A percentile compares a stretch with the other conserved stretches of the same genome.
Conservation (phyloP, 2,888 invertebrate genomes). For the Oxytorus armatus region DNA sequence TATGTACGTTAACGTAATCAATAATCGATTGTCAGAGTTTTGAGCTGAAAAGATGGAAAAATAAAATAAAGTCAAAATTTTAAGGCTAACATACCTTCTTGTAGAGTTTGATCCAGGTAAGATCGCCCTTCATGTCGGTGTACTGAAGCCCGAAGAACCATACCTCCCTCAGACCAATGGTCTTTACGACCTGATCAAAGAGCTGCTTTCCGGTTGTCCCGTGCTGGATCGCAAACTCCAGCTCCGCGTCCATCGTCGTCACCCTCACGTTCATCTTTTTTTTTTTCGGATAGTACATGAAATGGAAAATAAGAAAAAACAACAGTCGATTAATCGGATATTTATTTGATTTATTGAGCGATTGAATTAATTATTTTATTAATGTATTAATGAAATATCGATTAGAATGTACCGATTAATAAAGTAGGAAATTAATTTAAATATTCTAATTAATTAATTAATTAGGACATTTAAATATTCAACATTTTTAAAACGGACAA, state of each 20-base stretch:
- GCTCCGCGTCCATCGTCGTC: constrained; percentile 99
- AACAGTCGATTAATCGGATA: background rate
- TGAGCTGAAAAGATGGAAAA: background rate
- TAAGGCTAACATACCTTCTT: constrained; percentile 93
- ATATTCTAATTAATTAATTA: no score
- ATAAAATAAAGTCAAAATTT: constrained; percentile 16
- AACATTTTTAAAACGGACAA: no score
- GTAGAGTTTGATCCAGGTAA: constrained; percentile 99
- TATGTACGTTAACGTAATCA: no score
- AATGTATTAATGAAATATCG: no score
- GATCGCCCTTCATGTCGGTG: constrained; percentile 98
- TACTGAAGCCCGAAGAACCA: constrained; percentile 99
- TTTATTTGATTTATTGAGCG: background rate
- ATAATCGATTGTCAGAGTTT: background rate
- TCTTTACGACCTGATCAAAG: constrained; percentile 99
- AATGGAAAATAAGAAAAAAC: constrained; percentile 60
- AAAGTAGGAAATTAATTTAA: no score
- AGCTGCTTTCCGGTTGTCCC: constrained; percentile 99
- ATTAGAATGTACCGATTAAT: no score
- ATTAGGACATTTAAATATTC: no score
- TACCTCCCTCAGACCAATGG: constrained; percentile 98
- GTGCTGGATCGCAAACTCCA: constrained; percentile 99
- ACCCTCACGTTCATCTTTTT: constrained; percentile 98
- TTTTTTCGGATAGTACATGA: constrained; percentile 62
- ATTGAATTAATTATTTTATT: background rate